Evolutionary conservation across 2,888 invertebrate species (phyloP).

Genomic region (Stramonita haemastoma): DNA sequence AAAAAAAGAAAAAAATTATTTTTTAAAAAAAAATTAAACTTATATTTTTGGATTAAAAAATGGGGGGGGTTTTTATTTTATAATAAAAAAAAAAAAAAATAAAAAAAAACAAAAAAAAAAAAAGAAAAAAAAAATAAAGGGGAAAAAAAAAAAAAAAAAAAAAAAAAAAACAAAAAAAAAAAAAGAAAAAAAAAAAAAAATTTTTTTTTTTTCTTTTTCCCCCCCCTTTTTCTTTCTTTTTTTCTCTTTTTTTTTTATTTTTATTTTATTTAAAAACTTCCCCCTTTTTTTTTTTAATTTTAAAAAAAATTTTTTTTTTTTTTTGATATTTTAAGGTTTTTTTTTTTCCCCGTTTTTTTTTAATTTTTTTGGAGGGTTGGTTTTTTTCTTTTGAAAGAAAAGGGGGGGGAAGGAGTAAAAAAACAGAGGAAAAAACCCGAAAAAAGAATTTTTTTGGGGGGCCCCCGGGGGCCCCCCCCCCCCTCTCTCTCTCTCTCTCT

Average conservation of each 20-base stretch:
- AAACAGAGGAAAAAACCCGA: neutral
- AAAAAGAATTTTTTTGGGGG: too few relatives aligned
- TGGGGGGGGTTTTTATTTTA: too few relatives aligned
- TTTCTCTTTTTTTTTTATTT: neutral
- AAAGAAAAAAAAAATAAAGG: too few relatives aligned
- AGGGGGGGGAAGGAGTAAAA: neutral
- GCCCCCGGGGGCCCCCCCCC: neutral
- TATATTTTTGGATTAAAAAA: too few relatives aligned
- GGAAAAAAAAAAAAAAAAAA: too few relatives aligned
- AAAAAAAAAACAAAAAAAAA: neutral
- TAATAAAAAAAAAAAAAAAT: too few relatives aligned
- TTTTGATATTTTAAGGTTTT: neutral
- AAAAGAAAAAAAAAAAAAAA: neutral
- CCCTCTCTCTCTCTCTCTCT: slow-evolving; percentile 4
- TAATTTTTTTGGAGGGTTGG: neutral
- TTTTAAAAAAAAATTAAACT: too few relatives aligned
- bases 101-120: too few relatives aligned
- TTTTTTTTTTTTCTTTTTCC: neutral
- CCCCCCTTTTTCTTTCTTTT: neutral
- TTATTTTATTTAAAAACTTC: too few relatives aligned
- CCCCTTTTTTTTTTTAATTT: neutral
- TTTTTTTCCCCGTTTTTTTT: neutral
- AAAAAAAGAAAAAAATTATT: too few relatives aligned
- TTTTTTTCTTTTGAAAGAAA: neutral
- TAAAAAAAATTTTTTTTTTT: too few relatives aligned